Conservation (phyloP, 2,888 invertebrate genomes). For the Coleophora deauratella region DNA sequence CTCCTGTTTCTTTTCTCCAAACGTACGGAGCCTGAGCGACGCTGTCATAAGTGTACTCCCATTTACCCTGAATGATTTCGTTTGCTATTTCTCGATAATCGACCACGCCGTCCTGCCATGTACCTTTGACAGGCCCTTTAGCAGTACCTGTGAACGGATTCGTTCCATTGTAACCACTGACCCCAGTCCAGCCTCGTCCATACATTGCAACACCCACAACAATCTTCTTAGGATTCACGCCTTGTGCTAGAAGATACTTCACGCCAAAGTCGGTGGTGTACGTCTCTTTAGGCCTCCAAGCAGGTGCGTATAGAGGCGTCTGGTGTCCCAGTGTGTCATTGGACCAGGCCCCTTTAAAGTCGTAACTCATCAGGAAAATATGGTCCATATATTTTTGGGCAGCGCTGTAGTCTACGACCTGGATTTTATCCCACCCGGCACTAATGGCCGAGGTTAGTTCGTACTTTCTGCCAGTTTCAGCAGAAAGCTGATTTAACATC, state of each 20-base stretch:
- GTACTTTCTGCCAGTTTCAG: constrained; percentile 57
- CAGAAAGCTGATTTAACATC: constrained; percentile 57
- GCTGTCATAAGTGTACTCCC: constrained; percentile 62
- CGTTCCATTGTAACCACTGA: constrained; percentile 42
- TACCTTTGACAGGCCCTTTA: constrained; percentile 59
- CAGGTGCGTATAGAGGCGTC: constrained; percentile 54
- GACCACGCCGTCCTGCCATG: constrained; percentile 67
- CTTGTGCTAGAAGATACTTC: constrained; percentile 57
- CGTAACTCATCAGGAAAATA: constrained; percentile 67
- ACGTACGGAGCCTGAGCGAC: constrained; percentile 65
- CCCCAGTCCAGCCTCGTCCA: constrained; percentile 66
- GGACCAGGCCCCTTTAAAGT: constrained; percentile 68
- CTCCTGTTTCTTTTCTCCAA: constrained; percentile 56
- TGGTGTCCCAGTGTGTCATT: constrained; percentile 64
- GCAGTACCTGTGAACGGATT: constrained; percentile 64
- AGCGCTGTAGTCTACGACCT: constrained; percentile 59
- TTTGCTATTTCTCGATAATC: constrained; percentile 63
- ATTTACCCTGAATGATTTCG: constrained; percentile 54
- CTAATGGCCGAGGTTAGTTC: constrained; percentile 68
- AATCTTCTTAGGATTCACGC: constrained; percentile 59
- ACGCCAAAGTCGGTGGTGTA: constrained; percentile 68
- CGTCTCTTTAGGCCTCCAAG: constrained; percentile 59
- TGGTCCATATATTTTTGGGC: constrained; percentile 69
- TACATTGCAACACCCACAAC: constrained; percentile 67
- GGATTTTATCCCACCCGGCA: constrained; percentile 67